Base-by-base conservation (phyloP, 2,888 invertebrate genomes). In the Xestia xanthographa region DNA sequence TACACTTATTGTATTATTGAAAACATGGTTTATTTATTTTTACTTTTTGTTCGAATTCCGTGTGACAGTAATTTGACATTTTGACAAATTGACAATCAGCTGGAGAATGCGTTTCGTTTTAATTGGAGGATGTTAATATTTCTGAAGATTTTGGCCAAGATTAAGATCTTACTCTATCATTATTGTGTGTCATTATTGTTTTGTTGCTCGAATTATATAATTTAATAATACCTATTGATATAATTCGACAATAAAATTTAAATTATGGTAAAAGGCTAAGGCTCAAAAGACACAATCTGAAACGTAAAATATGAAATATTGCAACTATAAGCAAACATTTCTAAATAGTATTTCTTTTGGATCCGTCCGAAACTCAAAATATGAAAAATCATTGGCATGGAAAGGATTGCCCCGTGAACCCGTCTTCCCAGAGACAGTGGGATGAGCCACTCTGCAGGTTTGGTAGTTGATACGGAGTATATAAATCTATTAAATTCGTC, bases 1-100 rank as follows among this genome's bases (percentile, higher is more conserved):
- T 66, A 76, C 43, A 26, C 9, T 69, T 68, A 62, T 29, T 56
- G 14, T 75, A 56, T 9, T 29, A 72, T 0, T 41, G n/a, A 29
- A 75, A 58, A 67, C 75, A 84, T 80, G 14, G 60, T 83, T 68
- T 74, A 79, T 77, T 72, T 77, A 53, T 45, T 66, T 69, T 26
- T 14, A n/a, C 11, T 43, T 56, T 75, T 80, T 77, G 38, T 68
- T 60, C 29, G 34, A 58, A 68, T 63, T 50, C 17, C 34, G 2
- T 67, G 29, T 62, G 34, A 34, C 34, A 34, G 5, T 34, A n/a
- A 45, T 81, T 41, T 79, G 62, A 66, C 68, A 77, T 60, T 66
- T 56, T 34, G 41, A 56, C 41, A 74, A 74, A 34, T 67, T 29
- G 48, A 45, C 62, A 71, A 72, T 72, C 81, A 81, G 81, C 81